Base-by-base conservation (phyloP, 2,888 invertebrate species). In the Hybos culiciformis region DNA sequence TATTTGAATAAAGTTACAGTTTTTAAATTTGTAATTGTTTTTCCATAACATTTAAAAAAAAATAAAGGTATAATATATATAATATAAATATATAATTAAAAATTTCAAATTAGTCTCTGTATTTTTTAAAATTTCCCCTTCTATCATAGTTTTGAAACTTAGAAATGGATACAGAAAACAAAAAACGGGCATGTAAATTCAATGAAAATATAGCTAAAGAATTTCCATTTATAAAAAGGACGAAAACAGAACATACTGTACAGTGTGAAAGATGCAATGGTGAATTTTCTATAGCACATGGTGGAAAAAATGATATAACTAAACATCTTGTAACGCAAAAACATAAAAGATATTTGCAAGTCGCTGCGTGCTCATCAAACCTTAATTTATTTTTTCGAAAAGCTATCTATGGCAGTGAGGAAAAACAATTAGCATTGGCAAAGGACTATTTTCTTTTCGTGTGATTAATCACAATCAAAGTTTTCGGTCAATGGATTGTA, bases 401-500 rank as follows among this genome's bases (percentile, higher is more conserved):
- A 21, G 15, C 20, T 14, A 21, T 24, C 18, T 42, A 29, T n/a
- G 37, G 37, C 11, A 32, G 14, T 18, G 19, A 34, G 24, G 32
- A 43, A 19, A 31, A 29, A 15, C 4, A 42, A 15, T 38, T 43
- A 31, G 33, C 33, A 12, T 9, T 24, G 14, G 14, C 32, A 33
- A 43, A 24, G 38, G 20, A 15, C 6, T 40, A 11, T 40, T 21
- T 21, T 6, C 40, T 5, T 38, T 43, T 21, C 36, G 39, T 43
- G 26, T 18, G 12, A 36, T 44, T 37, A 15, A 18, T 29, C 44
- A 44, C 24, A 44, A 44, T 23, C 40, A 44, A 23, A 44, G 40
- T 37, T 44, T 44, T 37, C 24, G 44, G 33, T 36, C 40, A 41
- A 41, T 44, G 37, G 44, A 44, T 19, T 37, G 44, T 29, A 44